Conservation (phyloP, 2,797 vertebrate species). For the Poecile montanus region DNA sequence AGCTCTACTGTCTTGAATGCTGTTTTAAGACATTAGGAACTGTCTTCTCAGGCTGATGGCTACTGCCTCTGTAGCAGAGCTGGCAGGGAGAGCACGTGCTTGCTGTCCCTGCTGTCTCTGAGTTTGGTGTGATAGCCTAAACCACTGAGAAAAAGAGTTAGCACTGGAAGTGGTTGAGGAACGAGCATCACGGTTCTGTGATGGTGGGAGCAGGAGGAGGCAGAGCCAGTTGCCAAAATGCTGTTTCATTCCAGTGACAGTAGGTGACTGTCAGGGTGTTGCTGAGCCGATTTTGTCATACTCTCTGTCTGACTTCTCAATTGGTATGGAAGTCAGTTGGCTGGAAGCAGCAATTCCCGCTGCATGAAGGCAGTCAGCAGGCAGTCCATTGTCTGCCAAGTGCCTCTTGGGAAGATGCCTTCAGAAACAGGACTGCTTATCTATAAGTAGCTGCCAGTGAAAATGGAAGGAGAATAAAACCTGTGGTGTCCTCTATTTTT, state of each 20-base stretch:
- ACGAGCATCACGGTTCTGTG: accelerated
- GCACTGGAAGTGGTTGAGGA: background rate
- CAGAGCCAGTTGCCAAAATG: background rate
- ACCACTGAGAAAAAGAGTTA: background rate
- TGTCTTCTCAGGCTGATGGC: background rate
- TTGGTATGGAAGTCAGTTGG: background rate
- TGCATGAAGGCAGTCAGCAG: background rate
- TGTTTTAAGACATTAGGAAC: background rate
- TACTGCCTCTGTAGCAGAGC: background rate
- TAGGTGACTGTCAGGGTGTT: background rate
- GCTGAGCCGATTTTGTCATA: background rate
- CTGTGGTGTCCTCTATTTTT: background rate
- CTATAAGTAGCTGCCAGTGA: background rate
- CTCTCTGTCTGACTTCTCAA: background rate
- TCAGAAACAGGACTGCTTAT: background rate
- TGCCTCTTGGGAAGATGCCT: slow-evolving; percentile 17
- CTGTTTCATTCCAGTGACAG: background rate
- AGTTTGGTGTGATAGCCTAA: background rate
- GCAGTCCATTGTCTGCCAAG: background rate
- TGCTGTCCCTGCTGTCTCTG: background rate
- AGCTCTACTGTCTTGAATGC: background rate
- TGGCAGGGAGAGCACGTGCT: background rate
- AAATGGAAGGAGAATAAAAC: background rate
- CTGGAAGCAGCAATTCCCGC: background rate
- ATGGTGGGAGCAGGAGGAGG: background rate